phyloP scores from a whole-genome alignment of 2,113 vertebrate genomes.

The Pseudopodoces humilis region DNA sequence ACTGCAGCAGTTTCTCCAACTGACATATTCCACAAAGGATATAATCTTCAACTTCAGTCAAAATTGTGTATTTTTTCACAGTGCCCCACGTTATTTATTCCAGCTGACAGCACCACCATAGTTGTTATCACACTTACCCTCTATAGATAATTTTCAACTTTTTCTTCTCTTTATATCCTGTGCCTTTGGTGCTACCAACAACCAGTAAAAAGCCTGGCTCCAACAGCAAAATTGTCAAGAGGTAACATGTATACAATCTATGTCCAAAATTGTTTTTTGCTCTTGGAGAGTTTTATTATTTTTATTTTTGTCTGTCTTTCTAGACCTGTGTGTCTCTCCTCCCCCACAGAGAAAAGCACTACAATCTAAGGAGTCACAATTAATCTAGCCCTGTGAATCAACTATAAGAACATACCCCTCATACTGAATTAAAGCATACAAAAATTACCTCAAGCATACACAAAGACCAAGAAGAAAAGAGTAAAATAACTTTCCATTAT shows the following conservation, averaged over 20 bases:
- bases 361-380: background rate
- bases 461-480: background rate
- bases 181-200: background rate
- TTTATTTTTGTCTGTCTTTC: background rate
- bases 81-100: background rate
- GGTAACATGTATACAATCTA: accelerated
- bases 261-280: accelerated
- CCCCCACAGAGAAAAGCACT: background rate
- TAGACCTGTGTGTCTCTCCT: background rate
- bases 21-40: background rate
- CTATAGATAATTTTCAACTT: background rate
- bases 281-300: background rate
- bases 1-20: background rate
- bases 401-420: background rate
- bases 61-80: background rate
- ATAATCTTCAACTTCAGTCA: background rate
- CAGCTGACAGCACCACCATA: background rate
- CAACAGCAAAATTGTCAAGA: background rate
- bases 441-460: background rate
- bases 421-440: background rate
- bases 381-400: background rate
- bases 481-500: background rate
- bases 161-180: background rate
- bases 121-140: background rate
- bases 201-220: background rate